phyloP scores from a whole-genome alignment of 2,113 vertebrate species.

The Orientallactaga bullata region DNA sequence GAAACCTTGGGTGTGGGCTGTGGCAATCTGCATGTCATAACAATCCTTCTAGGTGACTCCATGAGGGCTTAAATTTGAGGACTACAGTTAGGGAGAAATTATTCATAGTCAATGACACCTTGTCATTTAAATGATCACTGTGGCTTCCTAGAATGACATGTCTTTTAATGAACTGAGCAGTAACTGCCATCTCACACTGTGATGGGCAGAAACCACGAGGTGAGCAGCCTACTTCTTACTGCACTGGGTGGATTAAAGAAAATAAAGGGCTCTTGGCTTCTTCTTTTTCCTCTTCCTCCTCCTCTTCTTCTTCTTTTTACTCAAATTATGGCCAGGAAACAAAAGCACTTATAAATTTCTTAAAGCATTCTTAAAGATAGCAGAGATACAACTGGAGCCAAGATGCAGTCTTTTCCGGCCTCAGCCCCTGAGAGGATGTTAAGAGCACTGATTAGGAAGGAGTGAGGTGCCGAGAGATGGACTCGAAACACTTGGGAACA shows the following conservation, averaged over 20 bases:
- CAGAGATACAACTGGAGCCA: neutral
- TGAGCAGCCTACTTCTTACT: neutral
- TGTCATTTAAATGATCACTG: neutral
- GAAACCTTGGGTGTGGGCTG: neutral
- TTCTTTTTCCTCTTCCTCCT: neutral
- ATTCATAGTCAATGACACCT: neutral
- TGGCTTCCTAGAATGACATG: neutral
- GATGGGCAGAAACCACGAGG: neutral
- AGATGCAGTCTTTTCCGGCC: neutral
- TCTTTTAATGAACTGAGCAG: neutral
- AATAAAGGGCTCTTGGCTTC: neutral
- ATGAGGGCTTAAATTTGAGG: neutral
- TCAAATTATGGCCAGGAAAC: neutral
- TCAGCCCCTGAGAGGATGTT: neutral
- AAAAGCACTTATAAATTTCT: neutral
- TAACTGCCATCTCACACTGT: neutral
- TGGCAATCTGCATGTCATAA: neutral
- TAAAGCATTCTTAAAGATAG: neutral
- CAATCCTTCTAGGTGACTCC: neutral
- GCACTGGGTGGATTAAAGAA: neutral
- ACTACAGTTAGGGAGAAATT: neutral
- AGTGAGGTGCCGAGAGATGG: neutral
- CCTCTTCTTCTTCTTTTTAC: neutral
- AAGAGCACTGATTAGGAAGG: neutral
- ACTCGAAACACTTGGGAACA: neutral